Percentiles rank a stretch among this genome's conserved stretches.
phyloP scores from a whole-genome alignment of 2,113 vertebrate genomes.

The Tupaia chinensis region DNA sequence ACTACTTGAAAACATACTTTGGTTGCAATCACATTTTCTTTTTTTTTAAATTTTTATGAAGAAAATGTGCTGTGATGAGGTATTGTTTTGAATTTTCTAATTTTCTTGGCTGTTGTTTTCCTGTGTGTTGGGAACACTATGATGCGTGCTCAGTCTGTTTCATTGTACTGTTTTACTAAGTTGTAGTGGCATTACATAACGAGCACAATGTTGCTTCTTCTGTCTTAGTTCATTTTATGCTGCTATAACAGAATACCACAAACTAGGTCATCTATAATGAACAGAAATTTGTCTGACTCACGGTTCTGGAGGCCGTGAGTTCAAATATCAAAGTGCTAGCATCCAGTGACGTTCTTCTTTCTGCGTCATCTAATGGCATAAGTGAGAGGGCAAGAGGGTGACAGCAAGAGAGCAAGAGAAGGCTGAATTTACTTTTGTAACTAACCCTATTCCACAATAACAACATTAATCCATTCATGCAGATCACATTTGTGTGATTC shows the following conservation, averaged over 20 bases:
- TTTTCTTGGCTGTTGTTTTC: background rate
- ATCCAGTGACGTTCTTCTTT: background rate
- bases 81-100: background rate
- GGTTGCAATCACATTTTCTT: background rate
- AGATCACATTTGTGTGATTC: background rate
- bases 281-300: background rate
- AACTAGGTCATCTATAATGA: background rate
- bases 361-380: background rate
- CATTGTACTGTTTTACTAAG: background rate
- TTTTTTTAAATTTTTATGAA: conserved; percentile 24
- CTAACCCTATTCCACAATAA: background rate
- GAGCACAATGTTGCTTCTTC: background rate
- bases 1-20: background rate
- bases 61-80: background rate
- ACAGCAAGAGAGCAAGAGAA: background rate
- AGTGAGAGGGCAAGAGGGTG: background rate
- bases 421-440: background rate
- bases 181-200: background rate
- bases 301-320: background rate
- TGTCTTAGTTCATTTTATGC: background rate
- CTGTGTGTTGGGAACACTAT: background rate
- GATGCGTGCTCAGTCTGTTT: background rate
- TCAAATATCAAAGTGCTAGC: background rate
- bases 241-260: background rate
- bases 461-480: background rate